A percentile compares a stretch with the other conserved stretches of the same genome.
phyloP scores from a whole-genome alignment of 2,113 vertebrate genomes.

The Guaruba guarouba region DNA sequence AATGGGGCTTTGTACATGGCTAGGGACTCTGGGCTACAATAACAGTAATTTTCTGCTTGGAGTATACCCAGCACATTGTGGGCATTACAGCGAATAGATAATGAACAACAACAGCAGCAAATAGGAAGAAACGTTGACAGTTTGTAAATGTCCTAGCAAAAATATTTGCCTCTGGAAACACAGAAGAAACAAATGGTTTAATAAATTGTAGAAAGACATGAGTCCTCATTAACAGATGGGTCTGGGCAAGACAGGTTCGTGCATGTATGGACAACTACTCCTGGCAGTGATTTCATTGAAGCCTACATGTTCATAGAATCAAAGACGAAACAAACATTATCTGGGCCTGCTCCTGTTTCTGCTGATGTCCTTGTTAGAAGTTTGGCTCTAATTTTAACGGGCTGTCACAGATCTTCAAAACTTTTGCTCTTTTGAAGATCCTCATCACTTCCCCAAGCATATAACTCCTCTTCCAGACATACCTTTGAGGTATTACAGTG shows the following conservation, averaged over 20 bases:
- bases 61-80: constrained; percentile 39
- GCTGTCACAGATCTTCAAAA: background rate
- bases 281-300: background rate
- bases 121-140: constrained; percentile 29
- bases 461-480: background rate
- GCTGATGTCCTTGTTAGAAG: background rate
- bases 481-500: background rate
- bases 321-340: background rate
- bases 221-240: background rate
- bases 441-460: background rate
- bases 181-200: constrained; percentile 21
- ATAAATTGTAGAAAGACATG: background rate
- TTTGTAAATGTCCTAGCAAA: constrained; percentile 8
- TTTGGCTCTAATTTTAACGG: background rate
- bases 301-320: background rate
- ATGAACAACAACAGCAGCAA: constrained; percentile 29
- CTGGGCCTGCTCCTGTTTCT: background rate
- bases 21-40: constrained; percentile 11
- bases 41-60: constrained; percentile 56
- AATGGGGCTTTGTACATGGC: background rate
- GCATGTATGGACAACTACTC: background rate
- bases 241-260: background rate
- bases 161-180: constrained; percentile 53
- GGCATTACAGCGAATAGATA: constrained; percentile 23
- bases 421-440: background rate